Base-by-base conservation (phyloP, 2,113 vertebrate species). In the Hepsetus odoe region DNA sequence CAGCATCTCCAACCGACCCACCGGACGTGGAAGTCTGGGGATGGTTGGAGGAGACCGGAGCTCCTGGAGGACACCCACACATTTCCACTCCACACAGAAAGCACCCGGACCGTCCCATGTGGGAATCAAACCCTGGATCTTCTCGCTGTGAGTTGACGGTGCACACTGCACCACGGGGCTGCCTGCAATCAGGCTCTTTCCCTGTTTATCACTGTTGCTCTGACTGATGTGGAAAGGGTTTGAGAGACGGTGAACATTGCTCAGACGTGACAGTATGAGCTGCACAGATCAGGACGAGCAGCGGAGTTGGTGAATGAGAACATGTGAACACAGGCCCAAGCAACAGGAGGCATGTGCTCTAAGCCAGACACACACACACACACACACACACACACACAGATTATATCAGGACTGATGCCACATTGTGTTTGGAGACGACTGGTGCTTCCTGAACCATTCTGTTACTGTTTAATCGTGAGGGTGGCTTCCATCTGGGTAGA, bases 351-450 rank as follows among this genome's bases (percentile, higher is more conserved):
- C 30, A 26, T 42, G 38, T 12, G 2, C 18, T 35, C 7, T 18
- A 61, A 58, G 76, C 75, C 75, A 69, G 16, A 24, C n/a, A n/a
- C n/a, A 74, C 61, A 61, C 35, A 83, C 83, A 33, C 49, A 59
- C 40, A 10, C 62, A 55, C 6, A 58, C 44, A 51, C 40, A 13
- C 30, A 16, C 24, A 16, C 28, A 62, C 59, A 20, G 28, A 33
- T 56, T 11, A 56, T 24, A 56, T 56, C 55, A 56, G n/a, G 24
- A 12, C 59, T 20, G 59, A 62, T 33, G 30, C 30, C 28, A 62
- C 32, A 11, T 32, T 32, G 18, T 62, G 32, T 20, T 62, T 33
- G 30, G 59, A 62, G 13, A 62, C 14, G 16, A 61, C 2, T 4
- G 1, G 56, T 18, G 0, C 56, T 16, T 59, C 30, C 30, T 32